Evolutionary conservation across 1,140 invertebrate genomes (phyloP).

Genomic region (Gerris buenoi): DNA sequence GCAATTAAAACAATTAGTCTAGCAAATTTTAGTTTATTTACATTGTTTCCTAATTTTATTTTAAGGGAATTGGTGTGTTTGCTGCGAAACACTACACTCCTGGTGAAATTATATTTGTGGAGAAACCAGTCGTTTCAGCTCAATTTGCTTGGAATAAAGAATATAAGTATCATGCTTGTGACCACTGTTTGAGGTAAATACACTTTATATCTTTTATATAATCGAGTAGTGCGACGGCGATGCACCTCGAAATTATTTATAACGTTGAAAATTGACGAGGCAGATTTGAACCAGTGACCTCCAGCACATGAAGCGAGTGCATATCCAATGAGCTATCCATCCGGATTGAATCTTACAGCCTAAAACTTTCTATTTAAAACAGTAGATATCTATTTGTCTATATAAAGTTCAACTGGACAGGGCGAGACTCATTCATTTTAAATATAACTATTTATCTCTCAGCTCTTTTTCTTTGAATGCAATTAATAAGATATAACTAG

Average conservation of each 20-base stretch:
- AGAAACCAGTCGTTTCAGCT: conserved; percentile 70
- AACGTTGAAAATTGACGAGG: neutral
- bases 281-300: neutral
- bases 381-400: too few relatives aligned
- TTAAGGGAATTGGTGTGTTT: conserved; percentile 72
- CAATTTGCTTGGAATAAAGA: conserved; percentile 88
- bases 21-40: too few relatives aligned
- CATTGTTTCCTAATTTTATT: too few relatives aligned
- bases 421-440: too few relatives aligned
- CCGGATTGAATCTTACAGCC: neutral
- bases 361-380: too few relatives aligned
- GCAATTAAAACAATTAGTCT: too few relatives aligned
- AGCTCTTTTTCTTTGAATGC: too few relatives aligned
- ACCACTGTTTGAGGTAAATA: conserved; percentile 65
- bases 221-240: neutral
- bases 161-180: conserved; percentile 78
- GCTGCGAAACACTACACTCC: conserved; percentile 49
- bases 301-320: too few relatives aligned
- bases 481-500: too few relatives aligned
- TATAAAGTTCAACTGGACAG: too few relatives aligned
- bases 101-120: conserved; percentile 71
- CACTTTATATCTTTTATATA: neutral
- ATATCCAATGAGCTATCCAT: neutral
- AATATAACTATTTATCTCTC: too few relatives aligned
- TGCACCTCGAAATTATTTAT: neutral